Base-by-base conservation (phyloP, 2,113 vertebrate genomes). In the Xenus cinereus region DNA sequence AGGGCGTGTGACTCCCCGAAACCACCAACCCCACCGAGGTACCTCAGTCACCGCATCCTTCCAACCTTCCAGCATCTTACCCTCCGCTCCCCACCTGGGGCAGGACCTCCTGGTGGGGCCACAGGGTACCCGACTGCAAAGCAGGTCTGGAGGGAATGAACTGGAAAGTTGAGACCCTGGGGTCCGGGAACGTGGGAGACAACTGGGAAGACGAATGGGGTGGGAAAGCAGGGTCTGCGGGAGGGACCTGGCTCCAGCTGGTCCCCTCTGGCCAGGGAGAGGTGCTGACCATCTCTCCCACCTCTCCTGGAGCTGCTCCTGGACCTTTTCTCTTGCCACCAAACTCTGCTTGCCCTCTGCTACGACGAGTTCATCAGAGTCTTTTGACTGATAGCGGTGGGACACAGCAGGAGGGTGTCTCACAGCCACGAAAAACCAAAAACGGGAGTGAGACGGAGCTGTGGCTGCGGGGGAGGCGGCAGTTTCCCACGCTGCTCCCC, bases 91-190 rank as follows among this genome's bases (percentile, higher is more conserved):
- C 28, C 39, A 33, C 2, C 51, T 0, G 0, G 18, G 35, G 48
- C 48, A 50, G 62, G 75, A 32, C 1, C 8, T 32, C 43, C 51
- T 32, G 48, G 26, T 0, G 1, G 78, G 68, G 56, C 56, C 20
- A 2, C 0, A 3, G 46, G 22, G 16, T 23, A 26, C 23, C 7
- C 2, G 0, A 0, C 28, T 28, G 39, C 50, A 22, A 18, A 72
- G 28, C 2, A 2, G n/a, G 53, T 60, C n/a, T 12, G 5, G 60
- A n/a, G 37, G 41, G 35, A n/a, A 68, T 26, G 12, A 43, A 27
- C 37, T 22, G 39, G 53, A 10, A 78, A 32, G 18, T 46, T 4
- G 33, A 59, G 67, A 17, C 16, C 23, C 7, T 56, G 35, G 24
- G 7, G 11, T n/a, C 39, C 53, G 14, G 35, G 15, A 50, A 19